Evolutionary conservation across 2,888 invertebrate genomes (phyloP).

Genomic region (Neoscelio sp.): DNA sequence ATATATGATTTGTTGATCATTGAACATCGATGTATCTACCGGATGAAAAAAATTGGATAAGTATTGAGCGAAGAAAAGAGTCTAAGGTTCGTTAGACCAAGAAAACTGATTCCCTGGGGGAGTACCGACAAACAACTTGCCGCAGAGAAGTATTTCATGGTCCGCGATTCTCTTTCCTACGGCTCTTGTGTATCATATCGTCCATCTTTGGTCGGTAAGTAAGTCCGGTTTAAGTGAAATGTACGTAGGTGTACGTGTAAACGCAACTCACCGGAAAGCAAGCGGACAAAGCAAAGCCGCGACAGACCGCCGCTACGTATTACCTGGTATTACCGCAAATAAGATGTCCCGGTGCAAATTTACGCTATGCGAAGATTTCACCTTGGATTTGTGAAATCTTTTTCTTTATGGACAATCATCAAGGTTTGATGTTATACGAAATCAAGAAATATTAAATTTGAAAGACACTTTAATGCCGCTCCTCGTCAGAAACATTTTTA

Average conservation of each 20-base stretch:
- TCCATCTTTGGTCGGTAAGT: slow-evolving; percentile 69
- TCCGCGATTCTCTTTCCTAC: slow-evolving; percentile 51
- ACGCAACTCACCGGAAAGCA: slow-evolving; percentile 35
- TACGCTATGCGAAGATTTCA: slow-evolving; percentile 30
- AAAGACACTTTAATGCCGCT: slow-evolving; percentile 8
- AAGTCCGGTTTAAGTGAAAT: slow-evolving; percentile 75
- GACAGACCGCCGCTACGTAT: slow-evolving; percentile 40
- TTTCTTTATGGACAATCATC: slow-evolving; percentile 6
- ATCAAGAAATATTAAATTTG: slow-evolving; percentile 4
- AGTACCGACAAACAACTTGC: slow-evolving; percentile 56
- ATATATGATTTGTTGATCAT: slow-evolving; percentile 46
- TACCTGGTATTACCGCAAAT: slow-evolving; percentile 46
- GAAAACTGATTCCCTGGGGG: slow-evolving; percentile 70
- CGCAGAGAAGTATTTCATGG: slow-evolving; percentile 68
- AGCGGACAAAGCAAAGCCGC: slow-evolving; percentile 42
- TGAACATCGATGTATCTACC: slow-evolving; percentile 42
- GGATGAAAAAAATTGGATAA: slow-evolving; percentile 16
- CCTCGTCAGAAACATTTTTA: not conserved
- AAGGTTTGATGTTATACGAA: not conserved
- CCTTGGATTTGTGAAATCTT: slow-evolving; percentile 10
- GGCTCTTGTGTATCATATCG: slow-evolving; percentile 71
- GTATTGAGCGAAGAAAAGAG: slow-evolving; percentile 29
- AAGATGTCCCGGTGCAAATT: slow-evolving; percentile 47
- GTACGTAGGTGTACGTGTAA: slow-evolving; percentile 69
- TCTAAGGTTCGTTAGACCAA: slow-evolving; percentile 62